Evolutionary conservation across 2,113 vertebrate genomes (phyloP).

Genomic region (Pseudopipra pipra): DNA sequence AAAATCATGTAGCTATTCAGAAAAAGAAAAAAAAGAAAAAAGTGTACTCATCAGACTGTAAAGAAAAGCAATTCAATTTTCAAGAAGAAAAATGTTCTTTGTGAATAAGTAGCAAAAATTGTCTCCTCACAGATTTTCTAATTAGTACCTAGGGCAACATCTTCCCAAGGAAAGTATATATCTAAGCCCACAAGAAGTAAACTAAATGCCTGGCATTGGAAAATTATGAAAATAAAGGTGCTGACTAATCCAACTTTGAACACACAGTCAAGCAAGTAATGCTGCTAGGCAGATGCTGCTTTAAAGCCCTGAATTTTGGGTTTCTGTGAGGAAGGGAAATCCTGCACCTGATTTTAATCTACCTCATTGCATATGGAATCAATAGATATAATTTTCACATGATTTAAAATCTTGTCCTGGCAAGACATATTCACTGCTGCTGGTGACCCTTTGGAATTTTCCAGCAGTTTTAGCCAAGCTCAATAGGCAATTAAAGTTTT

Average conservation of each 20-base stretch:
- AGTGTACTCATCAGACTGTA: background rate
- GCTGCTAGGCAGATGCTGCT: background rate
- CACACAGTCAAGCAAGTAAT: background rate
- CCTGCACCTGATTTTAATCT: background rate
- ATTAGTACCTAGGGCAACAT: background rate
- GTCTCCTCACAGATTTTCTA: background rate
- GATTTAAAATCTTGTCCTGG: background rate
- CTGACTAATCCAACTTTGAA: background rate
- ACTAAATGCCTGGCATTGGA: background rate
- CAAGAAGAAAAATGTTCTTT: background rate
- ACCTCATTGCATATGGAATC: background rate
- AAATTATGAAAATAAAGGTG: background rate
- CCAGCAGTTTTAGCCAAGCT: background rate
- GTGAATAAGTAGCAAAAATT: background rate
- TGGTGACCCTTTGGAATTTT: background rate
- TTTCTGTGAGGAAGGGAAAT: background rate
- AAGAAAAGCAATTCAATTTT: background rate
- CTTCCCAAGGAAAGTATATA: background rate
- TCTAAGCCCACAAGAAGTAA: background rate
- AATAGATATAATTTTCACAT: background rate
- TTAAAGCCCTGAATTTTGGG: background rate
- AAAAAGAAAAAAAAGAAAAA: background rate
- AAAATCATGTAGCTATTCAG: background rate
- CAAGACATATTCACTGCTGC: background rate
- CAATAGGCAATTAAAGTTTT: background rate